Evolutionary conservation across 2,888 invertebrate genomes (phyloP).

Genomic region (Philaethria dido): DNA sequence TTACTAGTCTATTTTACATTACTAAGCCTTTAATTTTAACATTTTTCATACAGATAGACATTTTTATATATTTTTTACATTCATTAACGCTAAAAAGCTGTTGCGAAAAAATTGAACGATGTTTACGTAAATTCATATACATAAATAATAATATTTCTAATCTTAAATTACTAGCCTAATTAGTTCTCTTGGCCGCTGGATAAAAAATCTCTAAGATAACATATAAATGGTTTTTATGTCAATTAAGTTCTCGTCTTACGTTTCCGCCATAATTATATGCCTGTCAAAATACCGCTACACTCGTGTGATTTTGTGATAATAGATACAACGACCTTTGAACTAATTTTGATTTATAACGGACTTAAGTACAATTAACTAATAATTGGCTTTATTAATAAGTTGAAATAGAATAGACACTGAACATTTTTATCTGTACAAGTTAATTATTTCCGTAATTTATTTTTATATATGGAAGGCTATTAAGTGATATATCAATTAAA

Average conservation of each 20-base stretch:
- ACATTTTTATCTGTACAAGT: neutral
- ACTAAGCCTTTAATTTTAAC: too few relatives aligned
- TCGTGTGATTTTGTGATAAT: slow-evolving; percentile 21
- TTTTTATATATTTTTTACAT: neutral
- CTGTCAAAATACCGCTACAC: slow-evolving; percentile 24
- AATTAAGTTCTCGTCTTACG: slow-evolving; percentile 9
- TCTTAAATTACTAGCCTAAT: neutral
- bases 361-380: neutral
- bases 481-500: slow-evolving; percentile 1
- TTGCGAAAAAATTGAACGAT: neutral
- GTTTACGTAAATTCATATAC: neutral
- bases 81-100: neutral
- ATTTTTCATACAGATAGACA: too few relatives aligned
- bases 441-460: slow-evolving; percentile 6
- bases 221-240: slow-evolving; percentile 11
- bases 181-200: slow-evolving; percentile 4
- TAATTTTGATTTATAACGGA: slow-evolving; percentile 22
- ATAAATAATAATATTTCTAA: neutral
- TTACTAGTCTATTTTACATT: too few relatives aligned
- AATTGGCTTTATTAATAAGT: neutral
- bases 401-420: neutral
- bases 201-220: slow-evolving; percentile 7
- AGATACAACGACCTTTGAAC: slow-evolving; percentile 19
- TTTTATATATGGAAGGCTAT: slow-evolving; percentile 7
- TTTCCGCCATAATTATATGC: slow-evolving; percentile 18